These are phyloP conservation scores for Tethea ocularis DNA, from an alignment of 2,888 invertebrate species.

Conservation along the genomic window DNA sequence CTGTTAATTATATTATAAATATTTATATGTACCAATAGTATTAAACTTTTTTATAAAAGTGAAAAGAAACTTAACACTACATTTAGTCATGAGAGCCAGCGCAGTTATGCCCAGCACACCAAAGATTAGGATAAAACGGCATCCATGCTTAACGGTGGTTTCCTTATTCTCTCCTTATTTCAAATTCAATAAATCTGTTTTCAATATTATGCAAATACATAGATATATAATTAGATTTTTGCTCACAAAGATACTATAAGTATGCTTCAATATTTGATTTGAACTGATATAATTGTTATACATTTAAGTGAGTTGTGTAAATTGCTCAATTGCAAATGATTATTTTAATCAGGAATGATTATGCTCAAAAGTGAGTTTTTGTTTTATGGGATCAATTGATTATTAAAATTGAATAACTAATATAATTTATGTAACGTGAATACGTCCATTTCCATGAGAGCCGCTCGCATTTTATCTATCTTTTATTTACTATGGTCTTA, in stretches of 20 bases:
- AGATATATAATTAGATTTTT: conserved; percentile 51
- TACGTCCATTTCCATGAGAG: conserved; percentile 58
- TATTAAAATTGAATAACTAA: conserved; percentile 47
- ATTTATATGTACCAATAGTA: conserved; percentile 11
- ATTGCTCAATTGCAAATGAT: conserved; percentile 76
- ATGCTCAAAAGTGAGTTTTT: conserved; percentile 77
- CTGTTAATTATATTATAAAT: conserved; percentile 21
- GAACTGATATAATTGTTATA: conserved; percentile 51
- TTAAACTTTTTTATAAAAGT: conserved; percentile 6
- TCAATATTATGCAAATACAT: conserved; percentile 15
- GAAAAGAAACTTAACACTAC: conserved; percentile 17
- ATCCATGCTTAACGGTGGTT: conserved; percentile 57
- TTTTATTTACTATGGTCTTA: conserved; percentile 48
- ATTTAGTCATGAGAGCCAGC: conserved; percentile 52
- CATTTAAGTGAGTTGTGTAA: conserved; percentile 48
- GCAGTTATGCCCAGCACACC: conserved; percentile 76
- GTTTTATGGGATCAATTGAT: conserved; percentile 68
- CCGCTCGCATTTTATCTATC: conserved; percentile 26
- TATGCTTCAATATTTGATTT: conserved; percentile 63
- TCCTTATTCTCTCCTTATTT: conserved; percentile 46
- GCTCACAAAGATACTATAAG: conserved; percentile 56
- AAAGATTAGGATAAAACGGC: conserved; percentile 78
- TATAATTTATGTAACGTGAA: conserved; percentile 59
- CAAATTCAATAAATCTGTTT: conserved; percentile 45
- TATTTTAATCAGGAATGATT: conserved; percentile 66